Conservation (phyloP, 2,888 invertebrate genomes). For the Melieria omissa region DNA sequence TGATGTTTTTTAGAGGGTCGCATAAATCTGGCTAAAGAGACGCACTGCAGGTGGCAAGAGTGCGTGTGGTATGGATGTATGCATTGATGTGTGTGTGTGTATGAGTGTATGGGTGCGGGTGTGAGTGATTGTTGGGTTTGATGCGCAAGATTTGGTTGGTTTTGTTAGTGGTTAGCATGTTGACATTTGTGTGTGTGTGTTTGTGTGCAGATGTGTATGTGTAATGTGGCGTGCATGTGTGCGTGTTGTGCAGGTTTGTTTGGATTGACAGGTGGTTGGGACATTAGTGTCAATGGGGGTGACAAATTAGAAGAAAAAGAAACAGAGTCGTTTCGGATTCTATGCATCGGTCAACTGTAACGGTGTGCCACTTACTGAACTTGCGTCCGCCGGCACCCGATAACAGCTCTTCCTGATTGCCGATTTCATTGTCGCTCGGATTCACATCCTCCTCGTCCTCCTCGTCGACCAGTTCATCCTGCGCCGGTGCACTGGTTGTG, state of each 20-base stretch:
- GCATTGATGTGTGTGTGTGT: too few species aligned
- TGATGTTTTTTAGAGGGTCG: slow-evolving; percentile 21
- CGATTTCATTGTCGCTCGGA: slow-evolving; percentile 60
- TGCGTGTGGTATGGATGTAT: too few species aligned
- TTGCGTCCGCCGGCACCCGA: slow-evolving; percentile 58
- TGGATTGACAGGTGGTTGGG: slow-evolving; percentile 23
- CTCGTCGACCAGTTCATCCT: slow-evolving; percentile 60
- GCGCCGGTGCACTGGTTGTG: slow-evolving; percentile 50
- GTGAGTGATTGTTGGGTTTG: neutral
- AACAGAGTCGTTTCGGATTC: slow-evolving; percentile 56
- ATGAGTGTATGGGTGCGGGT: neutral
- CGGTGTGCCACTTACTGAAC: slow-evolving; percentile 61
- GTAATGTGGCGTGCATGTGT: slow-evolving; percentile 25
- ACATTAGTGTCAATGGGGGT: slow-evolving; percentile 40
- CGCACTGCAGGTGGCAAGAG: slow-evolving; percentile 20
- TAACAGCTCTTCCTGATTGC: slow-evolving; percentile 51
- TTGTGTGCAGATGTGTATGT: neutral
- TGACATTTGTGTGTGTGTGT: neutral
- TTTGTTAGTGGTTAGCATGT: slow-evolving; percentile 12
- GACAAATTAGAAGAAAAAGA: slow-evolving; percentile 50
- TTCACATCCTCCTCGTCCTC: slow-evolving; percentile 61
- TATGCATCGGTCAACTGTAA: slow-evolving; percentile 40
- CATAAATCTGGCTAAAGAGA: slow-evolving; percentile 35
- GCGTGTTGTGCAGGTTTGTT: slow-evolving; percentile 26
- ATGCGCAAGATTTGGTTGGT: slow-evolving; percentile 1